Base-by-base conservation (phyloP, 2,888 invertebrate genomes). In the Deilephila porcellus region DNA sequence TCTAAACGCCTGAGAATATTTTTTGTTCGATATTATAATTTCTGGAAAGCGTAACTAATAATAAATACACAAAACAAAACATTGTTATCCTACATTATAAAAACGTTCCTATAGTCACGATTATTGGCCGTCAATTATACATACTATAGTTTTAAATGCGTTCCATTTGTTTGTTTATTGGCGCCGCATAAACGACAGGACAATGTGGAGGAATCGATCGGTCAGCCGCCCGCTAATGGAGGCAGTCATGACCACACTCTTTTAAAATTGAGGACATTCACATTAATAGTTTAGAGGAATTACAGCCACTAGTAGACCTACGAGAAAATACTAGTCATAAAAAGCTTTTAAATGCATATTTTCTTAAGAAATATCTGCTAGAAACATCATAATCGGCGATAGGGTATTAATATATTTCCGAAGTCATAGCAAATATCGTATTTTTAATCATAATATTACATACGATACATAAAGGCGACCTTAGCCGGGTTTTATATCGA, bases 141-240 rank as follows among this genome's bases (percentile, higher is more conserved):
- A n/a, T 56, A n/a, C 45, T 14, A 45, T 5, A 19, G 62, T 32
- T 63, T 19, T 63, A 29, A 62, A 64, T n/a, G 14, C 11, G 25
- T 67, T 52, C 14, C 17, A 52, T 52, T 52, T 25, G 67, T 67
- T 52, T 45, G 45, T 25, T 52, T 63, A 63, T 64, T 67, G 52
- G 62, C 62, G 62, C 29, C 63, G 8, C 34, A 37, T 63, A 63
- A 62, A 63, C 34, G 63, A n/a, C 63, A 63, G 45, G 67, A 67
- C 67, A 67, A 45, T 52, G 52, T 25, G 52, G 45, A 52, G 45
- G 52, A 52, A 67, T 67, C 67, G 67, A 67, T 67, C 45, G 67
- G 67, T 67, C 52, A 52, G 45, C 20, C 45, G 64, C 45, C 20
- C 63, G 20, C 20, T 67, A 67, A 67, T 63, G 63, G 63, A 63